Evolutionary conservation across 1,140 invertebrate species (phyloP).

Genomic region (Drosophila obscura): DNA sequence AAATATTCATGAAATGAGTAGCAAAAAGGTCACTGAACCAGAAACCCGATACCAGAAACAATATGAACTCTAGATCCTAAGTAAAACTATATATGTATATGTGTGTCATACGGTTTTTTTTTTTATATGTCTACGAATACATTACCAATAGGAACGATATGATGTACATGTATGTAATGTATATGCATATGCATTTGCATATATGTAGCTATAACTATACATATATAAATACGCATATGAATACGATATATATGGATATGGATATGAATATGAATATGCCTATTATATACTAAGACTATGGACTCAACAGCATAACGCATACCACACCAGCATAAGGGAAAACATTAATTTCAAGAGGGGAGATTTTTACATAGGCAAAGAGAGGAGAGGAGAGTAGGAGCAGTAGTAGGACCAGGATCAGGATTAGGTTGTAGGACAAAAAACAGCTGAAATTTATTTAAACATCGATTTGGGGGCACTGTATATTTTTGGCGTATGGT

Average conservation of each 20-base stretch:
- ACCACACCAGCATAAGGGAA: conserved; percentile 14
- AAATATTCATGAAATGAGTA: conserved; percentile 69
- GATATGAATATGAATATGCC: conserved; percentile 17
- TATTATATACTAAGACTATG: conserved; percentile 44
- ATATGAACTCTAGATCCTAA: conserved; percentile 49
- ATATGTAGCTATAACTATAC: conserved; percentile 40
- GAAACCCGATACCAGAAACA: conserved; percentile 31
- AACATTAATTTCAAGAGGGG: conserved; percentile 23
- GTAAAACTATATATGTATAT: conserved; percentile 34
- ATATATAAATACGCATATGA: conserved; percentile 20
- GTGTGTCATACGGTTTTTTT: conserved; percentile 58
- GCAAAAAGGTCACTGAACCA: conserved; percentile 47
- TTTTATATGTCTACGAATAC: conserved; percentile 27
- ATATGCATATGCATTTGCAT: not conserved
- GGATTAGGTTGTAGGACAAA: not conserved
- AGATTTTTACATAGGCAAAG: conserved; percentile 19
- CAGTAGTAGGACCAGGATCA: not conserved
- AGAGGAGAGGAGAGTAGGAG: not conserved
- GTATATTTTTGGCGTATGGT: not conserved
- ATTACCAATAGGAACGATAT: conserved; percentile 24
- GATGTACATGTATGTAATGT: conserved; percentile 25
- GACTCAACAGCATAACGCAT: conserved; percentile 42
- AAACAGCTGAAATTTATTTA: no score
- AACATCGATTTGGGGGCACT: conserved; percentile 7
- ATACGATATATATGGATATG: conserved; percentile 5